Percentiles rank a stretch among this genome's conserved stretches.
phyloP scores from a whole-genome alignment of 2,888 invertebrate genomes.

The Microctonus aethiopoides region DNA sequence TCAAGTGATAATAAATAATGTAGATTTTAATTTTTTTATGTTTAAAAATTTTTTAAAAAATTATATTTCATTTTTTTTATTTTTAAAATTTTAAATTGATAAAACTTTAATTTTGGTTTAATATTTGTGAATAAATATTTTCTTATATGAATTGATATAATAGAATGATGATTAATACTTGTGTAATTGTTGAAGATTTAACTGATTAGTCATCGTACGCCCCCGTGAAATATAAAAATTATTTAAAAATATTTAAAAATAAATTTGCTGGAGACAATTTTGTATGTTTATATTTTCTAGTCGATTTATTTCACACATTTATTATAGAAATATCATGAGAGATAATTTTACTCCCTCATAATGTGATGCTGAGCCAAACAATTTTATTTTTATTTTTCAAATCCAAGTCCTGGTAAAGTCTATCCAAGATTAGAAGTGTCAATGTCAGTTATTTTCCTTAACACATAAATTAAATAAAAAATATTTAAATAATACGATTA shows the following conservation, averaged over 20 bases:
- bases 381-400: background rate
- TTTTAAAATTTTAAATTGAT: background rate
- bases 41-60: no score
- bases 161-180: background rate
- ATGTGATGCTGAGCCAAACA: background rate
- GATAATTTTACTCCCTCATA: background rate
- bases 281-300: background rate
- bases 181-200: background rate
- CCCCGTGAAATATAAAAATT: background rate
- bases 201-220: background rate
- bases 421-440: background rate
- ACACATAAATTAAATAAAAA: background rate
- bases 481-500: background rate
- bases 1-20: background rate
- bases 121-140: no score
- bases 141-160: no score
- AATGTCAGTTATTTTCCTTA: background rate
- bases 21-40: no score
- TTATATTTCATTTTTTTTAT: conserved; percentile 37
- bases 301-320: background rate
- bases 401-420: background rate
- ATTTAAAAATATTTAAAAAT: background rate
- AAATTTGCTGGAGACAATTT: background rate
- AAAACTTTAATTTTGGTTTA: no score
- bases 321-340: background rate